These are phyloP conservation scores for Drosophila falleni DNA, from an alignment of 2,888 invertebrate species.

Conservation along the genomic window DNA sequence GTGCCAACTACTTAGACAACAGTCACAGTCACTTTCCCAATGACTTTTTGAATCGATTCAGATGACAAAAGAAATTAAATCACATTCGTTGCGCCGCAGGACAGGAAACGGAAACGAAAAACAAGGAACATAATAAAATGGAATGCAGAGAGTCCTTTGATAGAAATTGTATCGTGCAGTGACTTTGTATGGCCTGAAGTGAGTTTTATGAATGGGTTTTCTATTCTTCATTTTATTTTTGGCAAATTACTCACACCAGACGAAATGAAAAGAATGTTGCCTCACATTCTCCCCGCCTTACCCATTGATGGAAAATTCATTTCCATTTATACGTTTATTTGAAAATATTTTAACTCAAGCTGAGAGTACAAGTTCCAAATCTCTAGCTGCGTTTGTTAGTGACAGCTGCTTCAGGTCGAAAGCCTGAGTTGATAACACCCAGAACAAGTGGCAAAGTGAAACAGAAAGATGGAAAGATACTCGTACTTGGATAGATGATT, in stretches of 20 bases:
- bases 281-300: constrained; percentile 12
- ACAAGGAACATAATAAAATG: constrained; percentile 1
- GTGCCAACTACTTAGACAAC: constrained; percentile 66
- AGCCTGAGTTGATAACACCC: constrained; percentile 22
- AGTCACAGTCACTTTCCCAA: constrained; percentile 47
- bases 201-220: constrained; percentile 61
- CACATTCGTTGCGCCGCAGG: constrained; percentile 72
- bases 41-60: constrained; percentile 69
- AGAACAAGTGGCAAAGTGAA: constrained; percentile 38
- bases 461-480: constrained; percentile 30
- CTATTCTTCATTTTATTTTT: constrained; percentile 13
- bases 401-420: constrained; percentile 44
- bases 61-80: constrained; percentile 72
- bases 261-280: constrained; percentile 7
- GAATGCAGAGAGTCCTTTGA: constrained; percentile 44
- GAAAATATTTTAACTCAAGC: constrained; percentile 62
- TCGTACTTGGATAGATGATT: constrained; percentile 15
- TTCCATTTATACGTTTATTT: constrained; percentile 64
- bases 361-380: constrained; percentile 31
- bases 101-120: constrained; percentile 75
- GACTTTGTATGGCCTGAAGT: constrained; percentile 60
- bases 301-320: constrained; percentile 51
- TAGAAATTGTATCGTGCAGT: constrained; percentile 53
- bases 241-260: constrained; percentile 49
- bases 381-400: constrained; percentile 17